phyloP scores from a whole-genome alignment of 2,113 vertebrate species.

The Excalfactoria chinensis region DNA sequence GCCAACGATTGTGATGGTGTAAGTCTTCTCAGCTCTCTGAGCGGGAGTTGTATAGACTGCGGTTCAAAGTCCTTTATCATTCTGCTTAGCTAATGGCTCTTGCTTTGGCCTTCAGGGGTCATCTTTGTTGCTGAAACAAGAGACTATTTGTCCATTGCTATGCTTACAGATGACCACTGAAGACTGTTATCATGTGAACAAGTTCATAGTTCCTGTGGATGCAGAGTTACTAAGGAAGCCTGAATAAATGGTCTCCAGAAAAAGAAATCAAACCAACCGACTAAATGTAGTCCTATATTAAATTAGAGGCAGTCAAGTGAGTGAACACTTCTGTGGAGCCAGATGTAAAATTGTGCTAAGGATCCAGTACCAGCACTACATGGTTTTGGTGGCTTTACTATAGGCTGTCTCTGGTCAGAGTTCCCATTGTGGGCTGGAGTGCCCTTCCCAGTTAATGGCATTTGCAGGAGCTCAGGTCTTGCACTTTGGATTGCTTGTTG shows the following conservation, averaged over 20 bases:
- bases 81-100: not conserved
- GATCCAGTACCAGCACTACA: not conserved
- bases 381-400: not conserved
- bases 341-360: not conserved
- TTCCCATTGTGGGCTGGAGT: accelerated
- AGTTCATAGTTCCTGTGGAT: not conserved
- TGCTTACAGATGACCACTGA: not conserved
- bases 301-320: not conserved
- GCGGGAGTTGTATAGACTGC: not conserved
- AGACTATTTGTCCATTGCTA: not conserved
- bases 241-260: accelerated
- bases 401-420: not conserved
- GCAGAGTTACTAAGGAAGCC: not conserved
- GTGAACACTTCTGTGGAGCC: not conserved
- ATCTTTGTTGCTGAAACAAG: not conserved
- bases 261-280: no score
- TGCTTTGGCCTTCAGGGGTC: not conserved
- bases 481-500: accelerated
- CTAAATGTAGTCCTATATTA: accelerated
- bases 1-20: not conserved
- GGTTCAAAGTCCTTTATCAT: not conserved
- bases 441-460: not conserved
- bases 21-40: not conserved
- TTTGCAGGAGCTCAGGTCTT: not conserved
- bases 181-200: not conserved